Percentiles rank a stretch among this genome's conserved stretches.
Evolutionary conservation across 2,888 invertebrate species (phyloP).

Genomic region (Cephalotes varians): DNA sequence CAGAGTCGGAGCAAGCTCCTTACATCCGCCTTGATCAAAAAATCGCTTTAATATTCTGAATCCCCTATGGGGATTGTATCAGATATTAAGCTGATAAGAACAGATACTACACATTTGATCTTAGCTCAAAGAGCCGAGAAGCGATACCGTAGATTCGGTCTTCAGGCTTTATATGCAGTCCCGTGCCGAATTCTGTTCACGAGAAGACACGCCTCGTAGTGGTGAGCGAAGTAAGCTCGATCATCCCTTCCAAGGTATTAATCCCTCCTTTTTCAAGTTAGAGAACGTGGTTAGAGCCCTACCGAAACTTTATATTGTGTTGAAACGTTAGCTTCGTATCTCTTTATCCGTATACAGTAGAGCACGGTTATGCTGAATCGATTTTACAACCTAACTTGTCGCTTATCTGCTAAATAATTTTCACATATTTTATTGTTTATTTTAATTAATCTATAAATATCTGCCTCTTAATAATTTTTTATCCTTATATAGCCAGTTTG

Average conservation of each 20-base stretch:
- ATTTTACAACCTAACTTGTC: no score
- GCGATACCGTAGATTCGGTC: not conserved
- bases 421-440: not conserved
- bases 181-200: not conserved
- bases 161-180: not conserved
- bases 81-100: constrained; percentile 34
- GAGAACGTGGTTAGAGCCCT: not conserved
- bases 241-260: no score
- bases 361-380: no score
- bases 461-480: not conserved
- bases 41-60: constrained; percentile 2
- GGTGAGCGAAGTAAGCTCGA: not conserved
- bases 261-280: not conserved
- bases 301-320: not conserved
- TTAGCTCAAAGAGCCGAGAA: constrained; percentile 14
- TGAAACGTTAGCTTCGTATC: not conserved
- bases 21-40: not conserved
- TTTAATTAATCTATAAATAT: not conserved
- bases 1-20: not conserved
- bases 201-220: not conserved
- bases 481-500: not conserved
- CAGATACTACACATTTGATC: constrained; percentile 29
- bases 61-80: constrained; percentile 6
- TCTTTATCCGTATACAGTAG: not conserved
- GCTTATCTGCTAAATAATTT: not conserved